Evolutionary conservation across 2,113 vertebrate genomes (phyloP).

Genomic region (Rutilus rutilus): DNA sequence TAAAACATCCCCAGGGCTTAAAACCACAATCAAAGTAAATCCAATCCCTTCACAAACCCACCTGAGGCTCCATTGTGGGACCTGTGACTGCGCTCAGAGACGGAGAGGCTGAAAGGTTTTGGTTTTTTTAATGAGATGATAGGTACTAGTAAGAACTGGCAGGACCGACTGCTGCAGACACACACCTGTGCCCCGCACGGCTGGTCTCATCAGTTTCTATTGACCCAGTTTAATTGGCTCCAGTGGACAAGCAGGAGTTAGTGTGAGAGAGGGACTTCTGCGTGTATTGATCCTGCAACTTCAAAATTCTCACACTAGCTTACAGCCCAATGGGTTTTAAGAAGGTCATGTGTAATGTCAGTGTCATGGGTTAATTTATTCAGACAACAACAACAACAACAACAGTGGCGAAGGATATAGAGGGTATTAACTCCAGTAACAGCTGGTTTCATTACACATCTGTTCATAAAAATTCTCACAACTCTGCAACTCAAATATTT

Average conservation of each 20-base stretch:
- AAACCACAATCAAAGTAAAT: constrained; percentile 30
- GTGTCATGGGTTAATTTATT: neutral
- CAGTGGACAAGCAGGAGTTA: constrained; percentile 23
- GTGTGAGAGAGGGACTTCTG: neutral
- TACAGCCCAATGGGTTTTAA: neutral
- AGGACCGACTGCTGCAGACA: neutral
- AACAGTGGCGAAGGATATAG: neutral
- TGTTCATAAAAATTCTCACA: neutral
- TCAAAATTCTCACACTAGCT: neutral
- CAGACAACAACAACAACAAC: neutral
- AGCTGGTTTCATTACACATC: neutral
- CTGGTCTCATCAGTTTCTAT: constrained; percentile 36
- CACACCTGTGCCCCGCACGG: constrained; percentile 46
- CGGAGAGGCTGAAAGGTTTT: neutral
- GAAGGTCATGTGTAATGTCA: neutral
- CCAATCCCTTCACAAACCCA: constrained; percentile 31
- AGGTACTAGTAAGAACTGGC: neutral
- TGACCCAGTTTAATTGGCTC: constrained; percentile 56
- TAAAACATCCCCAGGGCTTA: constrained; percentile 24
- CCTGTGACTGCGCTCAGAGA: neutral
- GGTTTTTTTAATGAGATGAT: constrained; percentile 26
- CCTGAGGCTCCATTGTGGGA: constrained; percentile 35
- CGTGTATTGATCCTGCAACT: constrained; percentile 32
- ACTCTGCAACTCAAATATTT: neutral
- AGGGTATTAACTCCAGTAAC: neutral